phyloP scores from a whole-genome alignment of 2,888 invertebrate genomes.

The Nemoura dubitans region DNA sequence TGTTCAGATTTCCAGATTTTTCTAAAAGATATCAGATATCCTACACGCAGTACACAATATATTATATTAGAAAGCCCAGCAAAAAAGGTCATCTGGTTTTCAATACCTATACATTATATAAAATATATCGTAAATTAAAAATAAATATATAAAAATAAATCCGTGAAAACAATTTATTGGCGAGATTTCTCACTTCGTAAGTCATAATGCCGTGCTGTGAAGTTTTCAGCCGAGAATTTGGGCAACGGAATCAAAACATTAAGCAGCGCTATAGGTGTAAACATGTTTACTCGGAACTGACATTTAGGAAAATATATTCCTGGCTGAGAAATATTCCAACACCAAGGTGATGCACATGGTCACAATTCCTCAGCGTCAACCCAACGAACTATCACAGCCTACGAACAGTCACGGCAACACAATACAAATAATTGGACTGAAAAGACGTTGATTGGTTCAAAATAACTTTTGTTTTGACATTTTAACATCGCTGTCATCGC shows the following conservation, averaged over 20 bases:
- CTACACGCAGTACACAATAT: too few species aligned
- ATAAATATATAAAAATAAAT: background rate
- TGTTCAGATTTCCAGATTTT: too few species aligned
- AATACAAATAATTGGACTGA: background rate
- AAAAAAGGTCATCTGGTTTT: too few species aligned
- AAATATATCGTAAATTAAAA: background rate
- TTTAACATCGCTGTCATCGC: background rate
- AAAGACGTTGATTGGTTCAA: background rate
- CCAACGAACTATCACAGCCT: background rate
- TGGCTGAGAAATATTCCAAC: too few species aligned
- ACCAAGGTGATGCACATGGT: too few species aligned
- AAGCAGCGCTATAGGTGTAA: background rate
- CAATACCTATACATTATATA: too few species aligned
- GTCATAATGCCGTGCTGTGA: background rate
- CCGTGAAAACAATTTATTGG: background rate
- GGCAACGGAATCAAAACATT: constrained; percentile 17
- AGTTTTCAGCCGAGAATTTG: background rate
- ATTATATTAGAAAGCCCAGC: too few species aligned
- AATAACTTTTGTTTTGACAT: background rate
- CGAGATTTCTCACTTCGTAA: background rate
- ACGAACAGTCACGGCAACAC: background rate
- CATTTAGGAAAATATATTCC: background rate
- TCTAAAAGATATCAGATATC: too few species aligned
- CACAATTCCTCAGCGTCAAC: background rate
- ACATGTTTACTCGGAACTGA: too few species aligned